Base-by-base conservation (phyloP, 2,797 vertebrate genomes). In the Clamator glandarius region DNA sequence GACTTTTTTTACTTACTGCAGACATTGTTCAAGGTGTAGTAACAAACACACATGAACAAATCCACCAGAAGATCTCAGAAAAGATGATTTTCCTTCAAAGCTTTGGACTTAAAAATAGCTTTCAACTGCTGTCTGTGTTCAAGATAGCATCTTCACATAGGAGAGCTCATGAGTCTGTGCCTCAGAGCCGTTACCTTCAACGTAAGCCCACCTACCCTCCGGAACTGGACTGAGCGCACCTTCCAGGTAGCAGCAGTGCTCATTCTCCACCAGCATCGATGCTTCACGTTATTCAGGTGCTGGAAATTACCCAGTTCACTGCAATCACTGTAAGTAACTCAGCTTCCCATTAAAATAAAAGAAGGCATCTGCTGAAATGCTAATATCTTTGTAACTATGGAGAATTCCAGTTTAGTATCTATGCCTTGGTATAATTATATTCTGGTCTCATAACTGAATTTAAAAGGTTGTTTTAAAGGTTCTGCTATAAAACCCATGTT, bases 371-470 rank as follows among this genome's bases (percentile, higher is more conserved):
- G 66, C 84, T 87, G 69, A 82, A 88, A 82, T 77, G 87, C 21
- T 84, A 50, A 17, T 80, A 48, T 69, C 57, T 85, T 61, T 69
- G 87, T 77, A 81, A 64, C 80, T 90, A 82, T 85, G 87, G 79
- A 92, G 93, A 88, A 69, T 57, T 84, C 41, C 70, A 64, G 62
- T 64, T 88, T 54, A 59, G 83, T 68, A 50, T 67, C 54, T 3
- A 4, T 87, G 74, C 59, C 59, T 73, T 68, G 59, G 64, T 68
- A 39, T 76, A 80, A 77, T 81, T 87, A 76, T 33, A 69, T 81
- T 88, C 80, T 55, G 64, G 46, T 36, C 70, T 82, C 29, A 15
- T 52, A 84, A 84, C 26, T 74, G 55, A 77, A 59, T 74, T 73
- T 51, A 51, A 84, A 87, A 88, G 23, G n/a, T 23, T 13, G 3